phyloP scores from a whole-genome alignment of 2,797 vertebrate genomes.

The Alcedo quadribrachys region DNA sequence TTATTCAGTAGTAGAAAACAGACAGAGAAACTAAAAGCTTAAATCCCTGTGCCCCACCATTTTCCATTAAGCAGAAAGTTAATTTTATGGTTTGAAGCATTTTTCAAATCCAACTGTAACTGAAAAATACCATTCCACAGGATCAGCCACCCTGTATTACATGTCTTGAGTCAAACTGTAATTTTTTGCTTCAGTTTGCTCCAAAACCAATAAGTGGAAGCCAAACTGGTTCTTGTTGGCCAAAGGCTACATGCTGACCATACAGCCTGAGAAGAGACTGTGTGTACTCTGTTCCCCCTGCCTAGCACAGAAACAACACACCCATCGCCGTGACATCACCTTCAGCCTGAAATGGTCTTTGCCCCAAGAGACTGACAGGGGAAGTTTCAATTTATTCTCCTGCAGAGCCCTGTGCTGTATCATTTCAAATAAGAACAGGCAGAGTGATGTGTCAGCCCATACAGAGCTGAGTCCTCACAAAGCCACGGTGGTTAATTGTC shows the following conservation, averaged over 20 bases:
- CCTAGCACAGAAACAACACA: not conserved
- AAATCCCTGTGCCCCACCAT: not conserved
- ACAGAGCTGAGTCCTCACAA: not conserved
- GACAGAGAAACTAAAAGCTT: not conserved
- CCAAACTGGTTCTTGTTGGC: conserved; percentile 18
- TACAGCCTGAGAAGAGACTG: not conserved
- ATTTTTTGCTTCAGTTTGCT: conserved; percentile 13
- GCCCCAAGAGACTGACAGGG: not conserved
- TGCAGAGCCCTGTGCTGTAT: not conserved
- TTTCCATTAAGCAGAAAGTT: conserved; percentile 32
- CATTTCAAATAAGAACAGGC: not conserved
- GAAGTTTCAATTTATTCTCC: conserved; percentile 38
- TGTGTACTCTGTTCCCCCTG: not conserved
- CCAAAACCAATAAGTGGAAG: not conserved
- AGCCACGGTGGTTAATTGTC: not conserved
- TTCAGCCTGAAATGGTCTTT: conserved; percentile 16
- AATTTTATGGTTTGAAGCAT: conserved; percentile 5
- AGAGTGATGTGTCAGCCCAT: not conserved
- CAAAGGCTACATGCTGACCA: not conserved
- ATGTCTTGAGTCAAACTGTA: not conserved
- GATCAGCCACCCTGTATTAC: not conserved
- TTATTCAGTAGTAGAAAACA: not conserved
- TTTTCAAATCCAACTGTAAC: conserved; percentile 27
- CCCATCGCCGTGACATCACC: conserved; percentile 10
- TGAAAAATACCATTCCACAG: not conserved